Base-by-base conservation (phyloP, 2,888 invertebrate genomes). In the Muschampia plurimacula region DNA sequence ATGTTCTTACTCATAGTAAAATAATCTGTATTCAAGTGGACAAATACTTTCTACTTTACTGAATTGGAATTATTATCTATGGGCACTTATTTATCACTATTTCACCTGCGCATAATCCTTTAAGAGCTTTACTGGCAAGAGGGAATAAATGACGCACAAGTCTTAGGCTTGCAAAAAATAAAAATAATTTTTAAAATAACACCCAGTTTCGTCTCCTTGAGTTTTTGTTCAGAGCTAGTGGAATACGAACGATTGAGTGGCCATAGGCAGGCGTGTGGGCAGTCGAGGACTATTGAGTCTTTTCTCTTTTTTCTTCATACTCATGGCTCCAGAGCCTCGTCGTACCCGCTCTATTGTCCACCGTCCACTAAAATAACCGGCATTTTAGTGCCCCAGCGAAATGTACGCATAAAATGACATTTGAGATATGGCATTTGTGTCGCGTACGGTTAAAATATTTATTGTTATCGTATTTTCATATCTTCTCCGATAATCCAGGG, bases 211-310 rank as follows among this genome's bases (percentile, higher is more conserved):
- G 75, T 78, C 87, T 89, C 88, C 74, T 81, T 22, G 44, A 75
- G 67, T 82, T 85, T 84, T 79, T 80, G 76, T 87, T 77, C 82
- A 74, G 78, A 74, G 76, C 83, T 84, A 85, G 82, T 83, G 82
- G 81, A 88, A 86, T 87, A 88, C 86, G 85, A 86, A 88, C 91
- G 90, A 92, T 91, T 91, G 92, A 92, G 92, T 91, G 91, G 89
- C 91, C 89, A 90, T 86, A 89, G 90, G 89, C 82, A 87, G 89
- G 92, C 91, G 92, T 92, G 92, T 93, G 93, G 93, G 92, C 90
- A 82, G 93, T 86, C 81, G 89, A 91, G 91, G 87, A 91, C 92
- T 90, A 91, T 92, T 88, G 87, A 89, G 80, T 80, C 81, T 87
- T 86, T 87, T 85, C 81, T 81, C 77, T 88, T 91, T 92, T 57